These are phyloP conservation scores for Octodon degus DNA, from an alignment of 2,113 vertebrate species.

Conservation along the genomic window DNA sequence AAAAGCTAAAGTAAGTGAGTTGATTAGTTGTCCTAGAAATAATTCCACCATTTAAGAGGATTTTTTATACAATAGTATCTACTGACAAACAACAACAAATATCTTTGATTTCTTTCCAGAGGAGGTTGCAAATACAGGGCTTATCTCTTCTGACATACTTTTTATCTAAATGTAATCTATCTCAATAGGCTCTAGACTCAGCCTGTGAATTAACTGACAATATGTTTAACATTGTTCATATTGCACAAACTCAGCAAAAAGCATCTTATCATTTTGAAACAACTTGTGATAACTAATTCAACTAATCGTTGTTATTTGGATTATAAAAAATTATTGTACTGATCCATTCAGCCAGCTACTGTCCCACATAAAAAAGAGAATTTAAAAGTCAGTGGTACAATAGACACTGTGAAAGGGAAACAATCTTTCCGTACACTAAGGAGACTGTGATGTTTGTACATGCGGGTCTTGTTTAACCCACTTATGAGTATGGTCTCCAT, in stretches of 20 bases:
- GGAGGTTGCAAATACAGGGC: background rate
- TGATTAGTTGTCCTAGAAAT: constrained; percentile 35
- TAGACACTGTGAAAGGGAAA: too few species aligned
- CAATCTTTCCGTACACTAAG: too few species aligned
- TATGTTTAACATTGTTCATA: constrained; percentile 42
- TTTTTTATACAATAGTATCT: constrained; percentile 34
- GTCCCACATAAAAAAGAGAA: constrained; percentile 9
- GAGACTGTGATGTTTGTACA: too few species aligned
- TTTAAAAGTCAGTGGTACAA: background rate
- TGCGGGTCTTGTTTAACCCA: too few species aligned
- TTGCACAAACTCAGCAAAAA: constrained; percentile 24
- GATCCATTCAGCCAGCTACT: background rate
- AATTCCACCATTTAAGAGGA: background rate
- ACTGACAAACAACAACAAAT: constrained; percentile 27
- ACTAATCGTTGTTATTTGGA: constrained; percentile 16
- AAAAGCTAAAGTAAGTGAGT: constrained; percentile 48
- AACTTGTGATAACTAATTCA: constrained; percentile 50
- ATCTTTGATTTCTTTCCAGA: constrained; percentile 50
- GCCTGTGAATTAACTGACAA: constrained; percentile 23
- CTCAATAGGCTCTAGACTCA: background rate
- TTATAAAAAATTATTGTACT: constrained; percentile 35
- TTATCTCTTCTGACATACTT: background rate
- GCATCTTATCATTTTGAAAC: constrained; percentile 44
- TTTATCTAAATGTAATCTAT: constrained; percentile 28
- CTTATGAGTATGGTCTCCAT: too few species aligned